Evolutionary conservation across 2,113 vertebrate species (phyloP).

Genomic region (Mirza zaza): DNA sequence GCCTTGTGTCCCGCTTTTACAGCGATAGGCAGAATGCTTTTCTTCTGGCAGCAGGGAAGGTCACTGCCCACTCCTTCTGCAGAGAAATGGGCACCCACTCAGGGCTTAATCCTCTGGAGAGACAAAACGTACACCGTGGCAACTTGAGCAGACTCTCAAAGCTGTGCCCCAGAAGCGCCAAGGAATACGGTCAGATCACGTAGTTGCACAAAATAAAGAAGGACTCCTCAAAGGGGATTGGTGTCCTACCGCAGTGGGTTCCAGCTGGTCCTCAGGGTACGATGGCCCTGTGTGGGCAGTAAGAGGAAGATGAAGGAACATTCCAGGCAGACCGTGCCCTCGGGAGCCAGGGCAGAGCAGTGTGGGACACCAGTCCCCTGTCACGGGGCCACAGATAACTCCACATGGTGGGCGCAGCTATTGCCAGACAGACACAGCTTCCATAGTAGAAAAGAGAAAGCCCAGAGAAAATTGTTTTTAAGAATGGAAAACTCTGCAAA

Average conservation of each 20-base stretch:
- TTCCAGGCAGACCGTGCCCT: accelerated
- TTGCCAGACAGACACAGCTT: background rate
- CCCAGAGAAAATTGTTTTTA: background rate
- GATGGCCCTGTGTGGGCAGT: accelerated
- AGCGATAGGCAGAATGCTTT: accelerated
- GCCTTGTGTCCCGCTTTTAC: background rate
- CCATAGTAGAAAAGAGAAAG: accelerated
- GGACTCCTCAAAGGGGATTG: accelerated
- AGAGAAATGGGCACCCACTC: background rate
- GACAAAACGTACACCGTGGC: background rate
- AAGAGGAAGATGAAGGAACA: background rate
- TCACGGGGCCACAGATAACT: background rate
- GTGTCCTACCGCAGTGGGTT: accelerated
- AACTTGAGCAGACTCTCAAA: background rate
- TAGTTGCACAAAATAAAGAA: background rate
- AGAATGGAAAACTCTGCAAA: no score
- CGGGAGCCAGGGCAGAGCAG: accelerated
- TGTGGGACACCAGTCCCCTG: accelerated
- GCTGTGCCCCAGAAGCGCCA: background rate
- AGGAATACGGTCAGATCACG: accelerated
- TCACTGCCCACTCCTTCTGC: background rate
- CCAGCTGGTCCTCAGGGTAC: background rate
- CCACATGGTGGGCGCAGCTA: accelerated
- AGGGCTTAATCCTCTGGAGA: constrained; percentile 13
- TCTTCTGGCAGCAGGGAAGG: background rate